Conservation (phyloP, 1,140 invertebrate species). For the Schlechtendalia chinensis region DNA sequence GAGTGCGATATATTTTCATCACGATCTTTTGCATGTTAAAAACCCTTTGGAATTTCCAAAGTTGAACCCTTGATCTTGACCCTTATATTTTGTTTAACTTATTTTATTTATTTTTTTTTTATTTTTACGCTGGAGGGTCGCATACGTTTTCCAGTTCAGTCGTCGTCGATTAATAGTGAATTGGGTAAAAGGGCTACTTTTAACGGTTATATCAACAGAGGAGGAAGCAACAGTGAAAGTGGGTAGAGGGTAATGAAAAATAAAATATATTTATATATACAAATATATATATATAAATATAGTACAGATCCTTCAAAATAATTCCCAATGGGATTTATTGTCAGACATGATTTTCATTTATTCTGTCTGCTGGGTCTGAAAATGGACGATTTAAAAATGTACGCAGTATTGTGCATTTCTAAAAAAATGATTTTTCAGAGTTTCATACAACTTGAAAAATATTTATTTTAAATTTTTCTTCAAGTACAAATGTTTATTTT, state of each 20-base stretch:
- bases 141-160: slow-evolving; percentile 35
- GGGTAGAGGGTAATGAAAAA: slow-evolving; percentile 3
- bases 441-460: background rate
- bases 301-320: slow-evolving; percentile 1
- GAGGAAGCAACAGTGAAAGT: background rate
- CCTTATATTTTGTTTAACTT: background rate
- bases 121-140: background rate
- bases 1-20: slow-evolving; percentile 16
- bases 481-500: background rate
- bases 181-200: slow-evolving; percentile 27
- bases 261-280: background rate
- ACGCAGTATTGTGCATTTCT: background rate
- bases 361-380: slow-evolving; percentile 5
- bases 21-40: slow-evolving; percentile 29
- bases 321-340: slow-evolving; percentile 26
- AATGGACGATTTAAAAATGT: slow-evolving; percentile 20
- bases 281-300: background rate
- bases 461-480: slow-evolving; percentile 1
- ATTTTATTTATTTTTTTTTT: slow-evolving; percentile 15
- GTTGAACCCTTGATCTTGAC: slow-evolving; percentile 14
- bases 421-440: background rate
- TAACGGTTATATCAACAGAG: background rate
- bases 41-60: slow-evolving; percentile 21
- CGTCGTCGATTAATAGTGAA: slow-evolving; percentile 5
- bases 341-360: slow-evolving; percentile 27